Percentiles rank a stretch among this genome's conserved stretches.
phyloP scores from a whole-genome alignment of 2,113 vertebrate genomes.

The Astatotilapia flaviijosephi region DNA sequence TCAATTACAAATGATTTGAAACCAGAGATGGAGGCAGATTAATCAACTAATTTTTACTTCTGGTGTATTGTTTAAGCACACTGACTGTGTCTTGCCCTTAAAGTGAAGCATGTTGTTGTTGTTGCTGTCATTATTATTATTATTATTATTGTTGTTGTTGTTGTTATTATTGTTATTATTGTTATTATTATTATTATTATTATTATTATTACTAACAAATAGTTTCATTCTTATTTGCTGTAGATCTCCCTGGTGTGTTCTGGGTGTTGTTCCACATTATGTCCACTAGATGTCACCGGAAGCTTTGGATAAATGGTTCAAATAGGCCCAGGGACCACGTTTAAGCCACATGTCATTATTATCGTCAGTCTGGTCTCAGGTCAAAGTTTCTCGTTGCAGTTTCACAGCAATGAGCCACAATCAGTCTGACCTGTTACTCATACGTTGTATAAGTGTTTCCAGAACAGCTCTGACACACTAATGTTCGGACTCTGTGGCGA shows the following conservation, averaged over 20 bases:
- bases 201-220: neutral
- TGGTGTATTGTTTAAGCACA: neutral
- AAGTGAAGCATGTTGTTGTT: neutral
- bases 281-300: constrained; percentile 13
- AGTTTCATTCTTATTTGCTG: neutral
- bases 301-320: neutral
- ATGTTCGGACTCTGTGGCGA: neutral
- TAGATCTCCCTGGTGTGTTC: neutral
- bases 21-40: neutral
- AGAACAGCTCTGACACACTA: neutral
- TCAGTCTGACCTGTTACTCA: too few relatives aligned
- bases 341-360: neutral
- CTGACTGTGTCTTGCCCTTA: neutral
- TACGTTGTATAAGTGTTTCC: neutral
- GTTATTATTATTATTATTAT: neutral
- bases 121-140: neutral
- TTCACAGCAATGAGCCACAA: neutral
- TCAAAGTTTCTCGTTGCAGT: neutral
- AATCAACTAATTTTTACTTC: neutral
- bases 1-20: neutral
- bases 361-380: neutral
- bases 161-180: neutral
- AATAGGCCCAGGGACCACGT: neutral
- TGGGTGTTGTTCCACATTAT: neutral
- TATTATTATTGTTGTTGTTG: neutral